These are phyloP conservation scores for Geodia barretti DNA, from an alignment of 37 sponge, comb jelly and placozoan genomes.

Conservation along the genomic window DNA sequence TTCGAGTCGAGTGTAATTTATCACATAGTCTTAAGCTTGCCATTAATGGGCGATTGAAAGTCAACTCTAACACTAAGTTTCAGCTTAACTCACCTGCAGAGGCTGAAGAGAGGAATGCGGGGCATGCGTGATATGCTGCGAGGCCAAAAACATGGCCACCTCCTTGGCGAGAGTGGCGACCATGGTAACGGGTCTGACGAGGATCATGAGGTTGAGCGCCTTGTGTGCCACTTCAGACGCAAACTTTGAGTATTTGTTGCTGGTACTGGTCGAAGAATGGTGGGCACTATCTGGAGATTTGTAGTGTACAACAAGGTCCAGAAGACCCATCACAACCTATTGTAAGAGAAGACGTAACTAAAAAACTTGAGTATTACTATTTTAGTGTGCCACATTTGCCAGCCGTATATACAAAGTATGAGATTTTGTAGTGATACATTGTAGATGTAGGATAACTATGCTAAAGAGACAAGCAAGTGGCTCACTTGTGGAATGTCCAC, in stretches of 20 bases:
- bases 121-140: slow-evolving; percentile 64
- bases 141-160: slow-evolving; percentile 63
- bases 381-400: no score
- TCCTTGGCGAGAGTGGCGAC: slow-evolving; percentile 83
- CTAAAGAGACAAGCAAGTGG: not conserved
- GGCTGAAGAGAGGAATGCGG: slow-evolving; percentile 76
- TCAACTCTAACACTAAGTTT: no score
- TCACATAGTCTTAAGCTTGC: no score
- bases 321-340: slow-evolving; percentile 69
- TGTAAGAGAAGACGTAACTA: no score
- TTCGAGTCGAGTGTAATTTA: no score
- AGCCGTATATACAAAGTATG: no score
- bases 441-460: not conserved
- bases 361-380: no score
- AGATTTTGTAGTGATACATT: no score
- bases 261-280: not conserved
- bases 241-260: slow-evolving; percentile 18
- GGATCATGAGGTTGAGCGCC: slow-evolving; percentile 79
- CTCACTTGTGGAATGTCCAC: slow-evolving; percentile 67
- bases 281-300: not conserved
- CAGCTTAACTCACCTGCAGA: slow-evolving; percentile 51
- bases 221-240: slow-evolving; percentile 54
- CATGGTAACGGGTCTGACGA: slow-evolving; percentile 60
- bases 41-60: no score
- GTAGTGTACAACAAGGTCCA: slow-evolving; percentile 70